Percentiles rank a stretch among this genome's conserved stretches.
Evolutionary conservation across 2,113 vertebrate genomes (phyloP).

Genomic region (Burhinus oedicnemus): DNA sequence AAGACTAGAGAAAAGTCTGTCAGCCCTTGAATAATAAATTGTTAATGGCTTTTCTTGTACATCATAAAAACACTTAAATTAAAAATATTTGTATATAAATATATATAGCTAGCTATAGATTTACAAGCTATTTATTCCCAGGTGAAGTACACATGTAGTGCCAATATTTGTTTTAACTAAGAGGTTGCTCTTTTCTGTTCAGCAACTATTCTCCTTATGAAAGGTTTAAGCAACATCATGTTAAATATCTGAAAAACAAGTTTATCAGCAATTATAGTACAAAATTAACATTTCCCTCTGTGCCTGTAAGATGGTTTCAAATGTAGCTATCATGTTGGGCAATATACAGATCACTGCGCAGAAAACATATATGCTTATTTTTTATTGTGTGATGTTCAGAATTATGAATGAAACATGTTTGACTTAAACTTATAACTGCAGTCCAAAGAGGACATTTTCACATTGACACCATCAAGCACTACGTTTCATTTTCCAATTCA

Average conservation of each 20-base stretch:
- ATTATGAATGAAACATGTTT: neutral
- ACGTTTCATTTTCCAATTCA: neutral
- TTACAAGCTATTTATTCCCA: neutral
- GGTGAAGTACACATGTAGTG: neutral
- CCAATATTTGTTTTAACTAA: neutral
- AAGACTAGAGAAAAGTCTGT: neutral
- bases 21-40: neutral
- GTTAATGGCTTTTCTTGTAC: neutral
- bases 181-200: neutral
- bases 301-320: neutral
- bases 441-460: neutral
- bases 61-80: neutral
- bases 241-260: neutral
- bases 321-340: accelerated
- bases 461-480: neutral
- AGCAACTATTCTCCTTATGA: neutral
- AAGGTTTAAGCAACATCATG: neutral
- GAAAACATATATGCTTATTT: neutral
- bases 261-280: neutral
- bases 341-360: neutral
- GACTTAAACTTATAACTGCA: neutral
- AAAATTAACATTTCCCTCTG: neutral
- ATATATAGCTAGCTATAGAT: neutral
- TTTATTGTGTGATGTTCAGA: neutral
- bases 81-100: neutral